Evolutionary conservation across 2,113 vertebrate genomes (phyloP), one percentile per base, ranked within the genome.

Genomic region (Ceuthmochares aereus): DNA sequence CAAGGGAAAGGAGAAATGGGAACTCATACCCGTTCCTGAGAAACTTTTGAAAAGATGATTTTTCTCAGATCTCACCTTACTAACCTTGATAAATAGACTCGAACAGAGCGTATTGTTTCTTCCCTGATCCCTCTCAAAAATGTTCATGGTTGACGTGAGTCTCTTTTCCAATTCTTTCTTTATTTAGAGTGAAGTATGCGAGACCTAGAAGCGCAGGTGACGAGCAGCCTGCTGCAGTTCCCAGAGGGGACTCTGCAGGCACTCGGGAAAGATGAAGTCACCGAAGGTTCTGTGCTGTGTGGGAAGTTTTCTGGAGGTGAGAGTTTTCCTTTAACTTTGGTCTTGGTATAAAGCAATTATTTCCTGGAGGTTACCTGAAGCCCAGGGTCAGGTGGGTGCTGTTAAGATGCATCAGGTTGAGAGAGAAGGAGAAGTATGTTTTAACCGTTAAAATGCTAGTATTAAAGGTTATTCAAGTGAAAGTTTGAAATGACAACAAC

Each of bases 221-320:
- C 98, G n/a, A 99, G 99, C 98, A 98, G 98, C 93, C 97, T 99
- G 94, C 98, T 99, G 97, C 98, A 96, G 20, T 99, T 99, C 95
- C 99, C 99, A 47, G 98, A 98, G 84, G 99, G 99, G 78, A 99
- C 99, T 49, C 26, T 98, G 84, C 98, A 99, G 23, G 99, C 99
- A 68, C 98, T 99, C 51, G 98, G 98, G 32, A 99, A 99, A 95
- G 99, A 98, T 97, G 99, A 99, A 82, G 98, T 98, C 95, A 98
- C 96, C 4, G 90, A 98, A 40, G 98, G 99, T 89, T 99, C 98
- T 40, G 98, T 98, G 49, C 96, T 99, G 45, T 98, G 97, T 21
- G 99, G 99, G 32, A 99, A 97, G 84, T 99, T 99, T 95, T 98
- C 98, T 84, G 74, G 98, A 95, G 99, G 99, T 99, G 97, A 98